Conservation (phyloP, 2,888 invertebrate species). For the Bellardia pandia region DNA sequence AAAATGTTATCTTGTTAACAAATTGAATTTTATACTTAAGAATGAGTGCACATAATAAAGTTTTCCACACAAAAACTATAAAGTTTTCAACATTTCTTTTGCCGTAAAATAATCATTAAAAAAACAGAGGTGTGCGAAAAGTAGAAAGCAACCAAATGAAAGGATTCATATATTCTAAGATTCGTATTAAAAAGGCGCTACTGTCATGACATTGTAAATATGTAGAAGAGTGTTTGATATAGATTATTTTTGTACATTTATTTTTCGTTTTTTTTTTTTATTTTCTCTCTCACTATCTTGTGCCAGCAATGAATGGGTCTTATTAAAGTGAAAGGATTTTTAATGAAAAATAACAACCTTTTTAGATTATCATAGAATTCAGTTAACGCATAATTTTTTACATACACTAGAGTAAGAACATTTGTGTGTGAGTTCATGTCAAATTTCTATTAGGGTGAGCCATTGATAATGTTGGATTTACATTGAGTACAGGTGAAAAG, state of each 20-base stretch:
- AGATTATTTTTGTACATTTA: constrained; percentile 42
- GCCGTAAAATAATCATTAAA: constrained; percentile 25
- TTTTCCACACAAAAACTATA: neutral
- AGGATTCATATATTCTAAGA: neutral
- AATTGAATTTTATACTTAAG: constrained; percentile 49
- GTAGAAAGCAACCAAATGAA: neutral
- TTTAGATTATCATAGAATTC: constrained; percentile 48
- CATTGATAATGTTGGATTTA: neutral
- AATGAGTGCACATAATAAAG: neutral
- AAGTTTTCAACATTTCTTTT: constrained; percentile 14
- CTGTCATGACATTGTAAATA: neutral
- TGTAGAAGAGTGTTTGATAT: constrained; percentile 22
- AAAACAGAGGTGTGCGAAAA: neutral
- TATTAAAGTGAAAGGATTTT: constrained; percentile 42
- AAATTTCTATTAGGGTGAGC: neutral
- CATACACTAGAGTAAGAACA: neutral
- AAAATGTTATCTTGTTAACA: constrained; percentile 40
- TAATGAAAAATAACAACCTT: constrained; percentile 40
- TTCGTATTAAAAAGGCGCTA: neutral
- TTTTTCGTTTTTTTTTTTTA: constrained; percentile 8
- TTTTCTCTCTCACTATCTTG: neutral
- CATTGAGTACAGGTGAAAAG: neutral
- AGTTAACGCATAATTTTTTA: constrained; percentile 41
- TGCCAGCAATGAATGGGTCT: constrained; percentile 8
- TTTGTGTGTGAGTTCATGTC: neutral